These are phyloP conservation scores for Lemur catta DNA, from an alignment of 2,797 vertebrate species.

Conservation along the genomic window DNA sequence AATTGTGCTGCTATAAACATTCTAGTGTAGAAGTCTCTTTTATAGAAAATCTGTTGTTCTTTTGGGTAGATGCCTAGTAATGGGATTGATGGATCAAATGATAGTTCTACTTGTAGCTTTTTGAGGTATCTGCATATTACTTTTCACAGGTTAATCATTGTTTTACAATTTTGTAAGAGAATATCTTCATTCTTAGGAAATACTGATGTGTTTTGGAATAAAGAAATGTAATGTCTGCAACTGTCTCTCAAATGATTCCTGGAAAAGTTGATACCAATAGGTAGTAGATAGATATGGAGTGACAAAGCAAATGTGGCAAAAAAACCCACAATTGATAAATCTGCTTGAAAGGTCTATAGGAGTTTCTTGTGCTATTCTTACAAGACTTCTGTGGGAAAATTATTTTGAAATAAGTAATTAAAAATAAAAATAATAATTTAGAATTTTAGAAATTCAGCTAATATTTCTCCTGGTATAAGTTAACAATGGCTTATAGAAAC, in stretches of 20 bases:
- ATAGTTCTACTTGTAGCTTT: too few species aligned
- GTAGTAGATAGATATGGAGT: background rate
- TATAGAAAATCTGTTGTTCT: too few species aligned
- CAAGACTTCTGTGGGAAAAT: background rate
- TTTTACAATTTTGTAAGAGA: background rate
- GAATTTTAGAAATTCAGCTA: slow-evolving; percentile 30
- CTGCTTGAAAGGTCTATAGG: background rate
- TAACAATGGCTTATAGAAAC: background rate
- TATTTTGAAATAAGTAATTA: slow-evolving; percentile 20
- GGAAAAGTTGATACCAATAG: background rate
- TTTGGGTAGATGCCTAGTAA: too few species aligned
- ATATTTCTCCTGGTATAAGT: slow-evolving; percentile 6
- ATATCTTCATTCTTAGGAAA: slow-evolving; percentile 32
- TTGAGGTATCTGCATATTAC: too few species aligned
- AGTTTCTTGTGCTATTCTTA: background rate
- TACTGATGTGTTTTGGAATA: too few species aligned
- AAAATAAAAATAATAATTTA: background rate
- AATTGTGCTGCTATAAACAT: too few species aligned
- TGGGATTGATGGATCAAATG: too few species aligned
- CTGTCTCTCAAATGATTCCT: background rate
- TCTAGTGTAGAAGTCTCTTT: too few species aligned
- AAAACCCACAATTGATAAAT: background rate
- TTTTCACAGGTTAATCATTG: background rate
- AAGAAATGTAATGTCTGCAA: background rate
- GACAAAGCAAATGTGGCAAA: background rate